Evolutionary conservation across 2,888 invertebrate species (phyloP).

Genomic region (Yponomeuta malinellus): DNA sequence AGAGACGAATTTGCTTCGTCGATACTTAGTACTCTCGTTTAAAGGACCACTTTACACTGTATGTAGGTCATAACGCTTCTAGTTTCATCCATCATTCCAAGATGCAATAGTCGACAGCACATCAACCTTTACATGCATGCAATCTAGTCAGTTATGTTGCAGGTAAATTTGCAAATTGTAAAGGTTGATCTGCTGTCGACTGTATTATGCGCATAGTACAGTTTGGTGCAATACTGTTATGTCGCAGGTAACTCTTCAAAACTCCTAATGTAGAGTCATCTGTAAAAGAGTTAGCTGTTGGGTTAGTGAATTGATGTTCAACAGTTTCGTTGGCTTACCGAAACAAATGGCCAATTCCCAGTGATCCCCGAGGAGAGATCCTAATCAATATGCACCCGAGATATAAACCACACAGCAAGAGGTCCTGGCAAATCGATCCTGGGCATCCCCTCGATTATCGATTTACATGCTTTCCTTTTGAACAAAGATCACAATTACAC

Average conservation of each 20-base stretch:
- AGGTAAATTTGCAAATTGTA: no score
- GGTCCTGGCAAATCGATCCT: constrained; percentile 46
- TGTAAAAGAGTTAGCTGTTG: background rate
- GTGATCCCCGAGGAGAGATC: constrained; percentile 42
- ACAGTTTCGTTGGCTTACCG: constrained; percentile 39
- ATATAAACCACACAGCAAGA: constrained; percentile 54
- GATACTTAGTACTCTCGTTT: background rate
- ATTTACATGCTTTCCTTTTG: constrained; percentile 61
- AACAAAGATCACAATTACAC: constrained; percentile 55
- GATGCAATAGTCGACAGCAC: background rate
- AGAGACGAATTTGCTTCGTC: background rate
- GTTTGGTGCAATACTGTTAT: background rate
- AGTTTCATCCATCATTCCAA: background rate
- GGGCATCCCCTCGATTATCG: constrained; percentile 60
- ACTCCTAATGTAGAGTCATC: background rate
- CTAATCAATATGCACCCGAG: constrained; percentile 68
- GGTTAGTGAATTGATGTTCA: background rate
- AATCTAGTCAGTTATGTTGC: no score
- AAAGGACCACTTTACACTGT: constrained; percentile 1
- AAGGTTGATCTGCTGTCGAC: no score
- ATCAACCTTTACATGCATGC: background rate
- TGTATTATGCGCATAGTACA: background rate
- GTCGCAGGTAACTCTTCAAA: background rate
- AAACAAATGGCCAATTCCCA: constrained; percentile 45
- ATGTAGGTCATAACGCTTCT: constrained; percentile 2